Base-by-base conservation (phyloP, 2,113 vertebrate genomes). In the Myiopsitta monachus region DNA sequence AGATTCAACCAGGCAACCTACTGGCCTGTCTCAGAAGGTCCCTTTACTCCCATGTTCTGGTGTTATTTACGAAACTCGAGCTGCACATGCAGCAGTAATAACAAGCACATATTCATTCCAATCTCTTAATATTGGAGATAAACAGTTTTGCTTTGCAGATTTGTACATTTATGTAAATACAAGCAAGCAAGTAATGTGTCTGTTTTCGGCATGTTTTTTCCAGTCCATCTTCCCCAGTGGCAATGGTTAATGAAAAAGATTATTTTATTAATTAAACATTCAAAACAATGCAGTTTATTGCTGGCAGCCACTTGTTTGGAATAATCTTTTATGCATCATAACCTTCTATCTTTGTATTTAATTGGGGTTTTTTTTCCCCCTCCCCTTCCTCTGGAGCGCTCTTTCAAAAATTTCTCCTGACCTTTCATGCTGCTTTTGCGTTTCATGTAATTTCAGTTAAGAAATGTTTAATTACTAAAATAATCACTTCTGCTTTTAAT, bases 391-490 rank as follows among this genome's bases (percentile, higher is more conserved):
- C 47, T 51, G 62, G 57, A 94, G 47, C 63, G 83, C 23, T 52
- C 76, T 97, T 88, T 83, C 63, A 89, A 80, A 94, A 94, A 87
- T 96, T 75, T 83, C 49, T 97, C 33, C 83, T 96, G 91, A 96
- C 84, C 63, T 97, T 96, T 94, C 82, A 86, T 24, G 86, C 73
- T 83, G 88, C 31, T 94, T 79, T 85, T 80, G 44, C 70, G 70
- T 87, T 95, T 93, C 41, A 67, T 49, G 38, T 81, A 83, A 96
- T 91, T 97, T 97, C 84, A 69, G 67, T 90, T 78, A 88, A 88
- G 90, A 97, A 96, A 83, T 85, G 41, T 90, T 96, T 95, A 96
- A 97, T 96, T 96, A 88, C 63, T 70, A 93, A 93, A 93, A 91
- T 91, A 90, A 95, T 90, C 63, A 91, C 86, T 94, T 87, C 82